A percentile compares a stretch with the other conserved stretches of the same genome.
Conservation (phyloP, 2,888 invertebrate genomes). For the Candidula unifasciata region DNA sequence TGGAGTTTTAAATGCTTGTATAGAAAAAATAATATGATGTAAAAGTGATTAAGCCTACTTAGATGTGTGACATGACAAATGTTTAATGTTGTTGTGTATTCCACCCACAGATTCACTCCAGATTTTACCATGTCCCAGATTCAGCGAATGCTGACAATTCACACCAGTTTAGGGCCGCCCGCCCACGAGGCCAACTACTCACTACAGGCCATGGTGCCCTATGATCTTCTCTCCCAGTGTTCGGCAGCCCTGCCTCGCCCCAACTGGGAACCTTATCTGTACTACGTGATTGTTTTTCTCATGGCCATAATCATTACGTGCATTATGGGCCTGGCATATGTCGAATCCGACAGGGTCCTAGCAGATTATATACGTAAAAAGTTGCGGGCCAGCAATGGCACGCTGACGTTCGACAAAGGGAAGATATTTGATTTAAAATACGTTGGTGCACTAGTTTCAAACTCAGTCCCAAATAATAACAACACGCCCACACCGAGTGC, state of each 20-base stretch:
- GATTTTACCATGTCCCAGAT: slow-evolving; percentile 90
- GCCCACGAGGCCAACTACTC: slow-evolving; percentile 82
- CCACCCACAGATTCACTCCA: slow-evolving; percentile 84
- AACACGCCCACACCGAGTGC: slow-evolving; percentile 12
- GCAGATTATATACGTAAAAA: slow-evolving; percentile 73
- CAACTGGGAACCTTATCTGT: slow-evolving; percentile 86
- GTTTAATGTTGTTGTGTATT: too few species aligned
- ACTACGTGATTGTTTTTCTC: slow-evolving; percentile 80
- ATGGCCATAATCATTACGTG: slow-evolving; percentile 82
- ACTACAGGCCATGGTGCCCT: slow-evolving; percentile 84
- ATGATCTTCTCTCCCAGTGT: slow-evolving; percentile 84
- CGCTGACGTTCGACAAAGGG: slow-evolving; percentile 82
- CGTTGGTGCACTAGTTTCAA: slow-evolving; percentile 63
- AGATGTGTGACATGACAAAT: too few species aligned
- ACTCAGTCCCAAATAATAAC: slow-evolving; percentile 3
- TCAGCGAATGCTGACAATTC: slow-evolving; percentile 79
- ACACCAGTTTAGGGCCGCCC: slow-evolving; percentile 75
- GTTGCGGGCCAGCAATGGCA: slow-evolving; percentile 72
- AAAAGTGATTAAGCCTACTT: too few species aligned
- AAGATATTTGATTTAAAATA: slow-evolving; percentile 78
- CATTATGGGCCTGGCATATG: slow-evolving; percentile 84
- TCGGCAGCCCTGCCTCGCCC: slow-evolving; percentile 85
- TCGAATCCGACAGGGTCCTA: slow-evolving; percentile 85
- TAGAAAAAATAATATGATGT: too few species aligned
- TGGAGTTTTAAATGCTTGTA: too few species aligned